These are phyloP conservation scores for Tanaodytes sp. DNA, from an alignment of 2,888 invertebrate species.

Conservation along the genomic window DNA sequence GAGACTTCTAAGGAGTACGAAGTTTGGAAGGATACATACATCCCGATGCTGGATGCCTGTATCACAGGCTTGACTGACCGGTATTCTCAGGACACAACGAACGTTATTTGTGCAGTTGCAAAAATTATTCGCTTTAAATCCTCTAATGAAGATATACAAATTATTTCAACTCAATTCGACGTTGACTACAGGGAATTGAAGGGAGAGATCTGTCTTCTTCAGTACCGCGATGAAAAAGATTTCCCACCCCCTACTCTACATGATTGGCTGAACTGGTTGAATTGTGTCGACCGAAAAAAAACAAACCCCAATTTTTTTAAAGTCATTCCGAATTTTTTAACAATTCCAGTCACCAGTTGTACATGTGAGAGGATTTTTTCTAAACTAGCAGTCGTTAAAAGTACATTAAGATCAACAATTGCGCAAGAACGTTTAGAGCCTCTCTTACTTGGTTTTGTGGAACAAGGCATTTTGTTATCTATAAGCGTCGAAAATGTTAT, in stretches of 20 bases:
- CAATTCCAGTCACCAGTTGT: slow-evolving; percentile 30
- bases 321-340: slow-evolving; percentile 6
- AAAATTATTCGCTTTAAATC: slow-evolving; percentile 12
- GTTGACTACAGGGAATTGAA: slow-evolving; percentile 10
- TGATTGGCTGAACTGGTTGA: slow-evolving; percentile 22
- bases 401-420: slow-evolving; percentile 13
- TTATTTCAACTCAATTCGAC: slow-evolving; percentile 17
- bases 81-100: slow-evolving; percentile 19
- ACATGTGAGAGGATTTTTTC: slow-evolving; percentile 24
- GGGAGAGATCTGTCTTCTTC: slow-evolving; percentile 17
- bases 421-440: slow-evolving; percentile 20
- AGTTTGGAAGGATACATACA: slow-evolving; percentile 24
- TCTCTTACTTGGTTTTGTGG: slow-evolving; percentile 27
- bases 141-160: slow-evolving; percentile 13
- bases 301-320: slow-evolving; percentile 14
- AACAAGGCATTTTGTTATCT: slow-evolving; percentile 23
- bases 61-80: slow-evolving; percentile 11
- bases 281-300: slow-evolving; percentile 4
- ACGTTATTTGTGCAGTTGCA: slow-evolving; percentile 21
- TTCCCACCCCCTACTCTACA: background rate
- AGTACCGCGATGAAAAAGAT: slow-evolving; percentile 12
- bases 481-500: slow-evolving; percentile 10
- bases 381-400: slow-evolving; percentile 17
- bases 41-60: slow-evolving; percentile 17
- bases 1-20: slow-evolving; percentile 22